A percentile compares a stretch with the other conserved stretches of the same genome.
Conservation (phyloP, 2,888 invertebrate genomes). For the Eledona agricola region DNA sequence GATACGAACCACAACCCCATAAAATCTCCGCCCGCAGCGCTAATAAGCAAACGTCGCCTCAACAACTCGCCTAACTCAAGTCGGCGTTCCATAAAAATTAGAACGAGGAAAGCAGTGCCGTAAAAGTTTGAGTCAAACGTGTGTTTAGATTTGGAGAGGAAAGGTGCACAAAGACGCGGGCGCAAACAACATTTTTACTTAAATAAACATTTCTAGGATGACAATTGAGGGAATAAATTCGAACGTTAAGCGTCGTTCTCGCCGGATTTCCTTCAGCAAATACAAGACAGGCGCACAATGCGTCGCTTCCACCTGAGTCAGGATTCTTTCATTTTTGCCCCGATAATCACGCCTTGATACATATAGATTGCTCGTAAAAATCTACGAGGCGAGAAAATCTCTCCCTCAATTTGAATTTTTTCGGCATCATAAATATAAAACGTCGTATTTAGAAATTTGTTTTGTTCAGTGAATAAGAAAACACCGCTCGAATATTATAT, state of each 20-base stretch:
- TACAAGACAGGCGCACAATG: slow-evolving; percentile 13
- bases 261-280: slow-evolving; percentile 18
- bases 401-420: not conserved
- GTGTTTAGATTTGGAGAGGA: no score
- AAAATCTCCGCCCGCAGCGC: no score
- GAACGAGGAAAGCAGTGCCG: no score
- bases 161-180: no score
- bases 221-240: slow-evolving; percentile 13
- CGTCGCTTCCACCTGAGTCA: slow-evolving; percentile 14
- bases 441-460: no score
- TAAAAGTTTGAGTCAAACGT: no score
- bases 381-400: slow-evolving; percentile 2
- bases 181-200: no score
- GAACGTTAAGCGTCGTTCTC: slow-evolving; percentile 12
- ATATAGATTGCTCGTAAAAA: slow-evolving; percentile 8
- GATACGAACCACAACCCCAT: no score
- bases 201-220: slow-evolving; percentile 14
- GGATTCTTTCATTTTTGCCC: slow-evolving; percentile 17
- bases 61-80: no score
- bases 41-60: no score
- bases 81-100: no score
- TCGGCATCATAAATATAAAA: no score
- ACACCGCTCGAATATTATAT: not conserved
- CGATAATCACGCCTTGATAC: slow-evolving; percentile 12
- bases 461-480: not conserved